A percentile compares a stretch with the other conserved stretches of the same genome.
Evolutionary conservation across 1,140 invertebrate species (phyloP).

Genomic region (Rhizoglyphus robini): DNA sequence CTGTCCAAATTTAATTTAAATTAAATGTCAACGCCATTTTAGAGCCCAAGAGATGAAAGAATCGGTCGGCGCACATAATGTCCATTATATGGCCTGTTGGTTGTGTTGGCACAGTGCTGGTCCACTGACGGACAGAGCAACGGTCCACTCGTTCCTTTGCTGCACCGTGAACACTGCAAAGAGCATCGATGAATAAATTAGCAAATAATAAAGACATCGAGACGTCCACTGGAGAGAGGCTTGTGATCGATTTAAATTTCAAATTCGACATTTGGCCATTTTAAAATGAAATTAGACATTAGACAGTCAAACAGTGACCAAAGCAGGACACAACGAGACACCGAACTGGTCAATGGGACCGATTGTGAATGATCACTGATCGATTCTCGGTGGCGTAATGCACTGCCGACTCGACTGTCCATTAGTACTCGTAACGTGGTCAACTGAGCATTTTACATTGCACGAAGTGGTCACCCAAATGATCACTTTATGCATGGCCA

Average conservation of each 20-base stretch:
- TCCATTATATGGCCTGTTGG: slow-evolving; percentile 5
- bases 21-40: not conserved
- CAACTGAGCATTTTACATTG: no score
- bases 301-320: not conserved
- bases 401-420: no score
- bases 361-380: no score
- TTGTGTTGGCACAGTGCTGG: no score
- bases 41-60: not conserved
- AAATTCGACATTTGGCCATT: not conserved
- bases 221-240: no score
- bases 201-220: not conserved
- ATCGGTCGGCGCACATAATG: not conserved
- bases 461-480: no score
- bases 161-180: not conserved
- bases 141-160: not conserved
- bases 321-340: no score
- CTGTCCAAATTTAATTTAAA: slow-evolving; percentile 3
- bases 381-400: no score
- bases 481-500: no score
- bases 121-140: not conserved
- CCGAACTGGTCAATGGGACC: no score
- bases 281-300: not conserved
- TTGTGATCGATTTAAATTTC: slow-evolving; percentile 6
- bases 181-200: slow-evolving; percentile 14
- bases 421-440: no score